These are phyloP conservation scores for Prionailurus bengalensis DNA, from an alignment of 2,113 vertebrate species.

Conservation along the genomic window DNA sequence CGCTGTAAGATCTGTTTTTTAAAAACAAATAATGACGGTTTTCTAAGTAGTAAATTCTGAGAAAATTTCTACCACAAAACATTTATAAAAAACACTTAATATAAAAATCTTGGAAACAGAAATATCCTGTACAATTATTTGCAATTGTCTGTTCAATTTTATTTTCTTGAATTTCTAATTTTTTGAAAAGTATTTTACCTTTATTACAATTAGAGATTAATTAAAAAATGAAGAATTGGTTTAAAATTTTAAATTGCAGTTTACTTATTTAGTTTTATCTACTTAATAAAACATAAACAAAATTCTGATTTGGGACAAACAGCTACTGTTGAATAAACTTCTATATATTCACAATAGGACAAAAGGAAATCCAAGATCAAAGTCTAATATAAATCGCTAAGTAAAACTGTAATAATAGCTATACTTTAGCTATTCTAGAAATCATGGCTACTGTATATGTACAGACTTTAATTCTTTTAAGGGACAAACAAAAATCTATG, in stretches of 20 bases:
- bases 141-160: background rate
- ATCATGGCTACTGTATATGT: background rate
- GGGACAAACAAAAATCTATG: background rate
- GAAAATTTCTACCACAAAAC: background rate
- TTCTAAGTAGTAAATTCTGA: background rate
- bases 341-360: background rate
- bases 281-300: constrained; percentile 42
- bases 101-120: background rate
- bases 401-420: background rate
- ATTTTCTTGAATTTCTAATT: background rate
- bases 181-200: constrained; percentile 59
- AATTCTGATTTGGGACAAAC: constrained; percentile 15
- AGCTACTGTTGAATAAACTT: background rate
- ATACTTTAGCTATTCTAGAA: constrained; percentile 16
- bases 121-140: background rate
- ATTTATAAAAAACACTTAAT: background rate
- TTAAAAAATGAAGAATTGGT: background rate
- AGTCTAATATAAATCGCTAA: background rate
- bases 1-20: background rate
- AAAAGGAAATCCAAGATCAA: background rate
- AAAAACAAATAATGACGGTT: background rate
- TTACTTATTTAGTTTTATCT: background rate
- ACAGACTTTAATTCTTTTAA: constrained; percentile 49
- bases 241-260: background rate
- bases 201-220: background rate